A percentile compares a stretch with the other conserved stretches of the same genome.
Evolutionary conservation across 2,113 vertebrate species (phyloP).

Genomic region (Bostrychus sinensis): DNA sequence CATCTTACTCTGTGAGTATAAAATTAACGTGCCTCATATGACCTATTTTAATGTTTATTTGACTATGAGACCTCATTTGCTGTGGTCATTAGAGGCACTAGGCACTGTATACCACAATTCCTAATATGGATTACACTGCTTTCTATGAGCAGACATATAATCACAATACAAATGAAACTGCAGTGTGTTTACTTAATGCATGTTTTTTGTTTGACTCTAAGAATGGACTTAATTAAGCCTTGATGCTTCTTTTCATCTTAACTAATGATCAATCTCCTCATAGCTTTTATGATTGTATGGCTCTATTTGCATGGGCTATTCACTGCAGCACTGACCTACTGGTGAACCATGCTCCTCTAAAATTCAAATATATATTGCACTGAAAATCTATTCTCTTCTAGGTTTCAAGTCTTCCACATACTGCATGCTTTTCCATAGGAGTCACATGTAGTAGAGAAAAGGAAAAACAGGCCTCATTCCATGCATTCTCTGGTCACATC

Average conservation of each 20-base stretch:
- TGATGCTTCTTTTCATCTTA: not conserved
- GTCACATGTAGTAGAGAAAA: conserved; percentile 1
- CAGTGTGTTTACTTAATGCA: conserved; percentile 11
- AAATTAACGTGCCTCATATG: not conserved
- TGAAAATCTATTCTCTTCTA: conserved; percentile 2
- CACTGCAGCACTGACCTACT: conserved; percentile 3
- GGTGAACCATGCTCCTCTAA: conserved; percentile 30
- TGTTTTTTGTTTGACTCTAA: conserved; percentile 1
- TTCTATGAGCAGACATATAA: conserved; percentile 10
- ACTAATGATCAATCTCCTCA: conserved; percentile 9
- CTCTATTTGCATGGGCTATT: conserved; percentile 23
- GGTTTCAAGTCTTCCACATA: not conserved
- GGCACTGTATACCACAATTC: not conserved
- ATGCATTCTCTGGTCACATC: conserved; percentile 52
- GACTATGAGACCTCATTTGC: not conserved
- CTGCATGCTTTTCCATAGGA: not conserved
- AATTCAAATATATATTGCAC: conserved; percentile 8
- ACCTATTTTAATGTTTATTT: not conserved
- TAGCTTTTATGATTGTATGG: conserved; percentile 25
- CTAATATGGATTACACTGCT: not conserved
- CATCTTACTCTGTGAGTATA: not conserved
- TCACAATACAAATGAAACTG: not conserved
- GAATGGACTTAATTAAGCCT: conserved; percentile 10
- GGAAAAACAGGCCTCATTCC: conserved; percentile 32
- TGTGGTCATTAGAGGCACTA: not conserved